phyloP scores from a whole-genome alignment of 2,113 vertebrate genomes.

The Recurvirostra avosetta region DNA sequence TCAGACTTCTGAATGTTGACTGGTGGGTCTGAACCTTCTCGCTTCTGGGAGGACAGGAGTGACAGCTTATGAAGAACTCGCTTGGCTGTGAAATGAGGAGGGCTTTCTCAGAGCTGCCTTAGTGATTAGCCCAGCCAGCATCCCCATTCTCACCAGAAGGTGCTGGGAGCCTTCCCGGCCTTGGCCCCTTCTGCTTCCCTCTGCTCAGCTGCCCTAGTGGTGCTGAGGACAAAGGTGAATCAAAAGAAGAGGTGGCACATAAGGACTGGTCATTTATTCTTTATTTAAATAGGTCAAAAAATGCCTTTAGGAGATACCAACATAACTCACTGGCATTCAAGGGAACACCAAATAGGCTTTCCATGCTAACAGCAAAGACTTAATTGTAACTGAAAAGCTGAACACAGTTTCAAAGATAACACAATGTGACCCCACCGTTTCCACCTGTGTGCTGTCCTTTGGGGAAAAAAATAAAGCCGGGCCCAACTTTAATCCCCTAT shows the following conservation, averaged over 20 bases:
- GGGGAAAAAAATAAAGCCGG: neutral
- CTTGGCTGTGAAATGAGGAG: neutral
- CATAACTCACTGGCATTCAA: neutral
- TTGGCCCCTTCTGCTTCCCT: neutral
- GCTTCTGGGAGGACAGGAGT: neutral
- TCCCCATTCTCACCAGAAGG: neutral
- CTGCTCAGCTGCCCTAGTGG: neutral
- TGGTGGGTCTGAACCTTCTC: neutral
- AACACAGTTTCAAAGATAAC: slow-evolving; percentile 32
- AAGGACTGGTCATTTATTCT: neutral
- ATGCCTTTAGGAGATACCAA: neutral
- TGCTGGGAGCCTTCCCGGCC: neutral
- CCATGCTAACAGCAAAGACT: neutral
- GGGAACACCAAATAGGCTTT: neutral
- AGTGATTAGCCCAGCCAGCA: neutral
- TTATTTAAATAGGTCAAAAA: neutral
- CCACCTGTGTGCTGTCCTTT: neutral
- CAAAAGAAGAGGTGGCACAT: neutral
- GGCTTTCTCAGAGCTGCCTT: neutral
- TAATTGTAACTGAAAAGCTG: slow-evolving; percentile 39
- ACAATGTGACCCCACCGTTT: slow-evolving; percentile 17
- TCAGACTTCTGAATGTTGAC: neutral
- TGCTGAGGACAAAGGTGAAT: neutral
- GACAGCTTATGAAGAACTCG: neutral
- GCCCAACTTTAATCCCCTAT: neutral